A percentile compares a stretch with the other conserved stretches of the same genome.
phyloP scores from a whole-genome alignment of 2,113 vertebrate genomes.

The Xenopus borealis region DNA sequence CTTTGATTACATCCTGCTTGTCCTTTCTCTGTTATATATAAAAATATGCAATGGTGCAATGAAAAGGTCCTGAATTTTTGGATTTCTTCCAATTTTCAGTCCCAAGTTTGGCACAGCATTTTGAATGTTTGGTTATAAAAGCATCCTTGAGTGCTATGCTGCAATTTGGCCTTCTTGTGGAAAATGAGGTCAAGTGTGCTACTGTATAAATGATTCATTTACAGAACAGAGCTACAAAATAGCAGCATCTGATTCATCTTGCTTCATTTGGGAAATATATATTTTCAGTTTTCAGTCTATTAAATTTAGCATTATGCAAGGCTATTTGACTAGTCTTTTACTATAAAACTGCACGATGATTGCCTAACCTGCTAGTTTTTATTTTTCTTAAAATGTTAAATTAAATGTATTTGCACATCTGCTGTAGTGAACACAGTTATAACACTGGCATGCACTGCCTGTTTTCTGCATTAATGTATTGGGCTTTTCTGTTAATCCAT shows the following conservation, averaged over 20 bases:
- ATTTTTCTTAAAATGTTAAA: too few relatives aligned
- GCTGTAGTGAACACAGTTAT: too few relatives aligned
- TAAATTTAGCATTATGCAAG: too few relatives aligned
- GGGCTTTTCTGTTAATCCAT: too few relatives aligned
- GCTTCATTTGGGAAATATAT: neutral
- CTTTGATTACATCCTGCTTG: slow-evolving; percentile 3
- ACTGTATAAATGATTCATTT: slow-evolving; percentile 29
- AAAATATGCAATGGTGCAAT: neutral
- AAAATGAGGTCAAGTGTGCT: slow-evolving; percentile 25
- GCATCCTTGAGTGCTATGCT: neutral
- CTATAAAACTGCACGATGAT: too few relatives aligned
- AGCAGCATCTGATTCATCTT: neutral
- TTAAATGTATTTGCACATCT: too few relatives aligned
- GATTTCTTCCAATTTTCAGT: slow-evolving; percentile 17
- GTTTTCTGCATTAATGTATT: too few relatives aligned
- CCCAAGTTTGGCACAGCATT: neutral
- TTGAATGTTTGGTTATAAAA: slow-evolving; percentile 13
- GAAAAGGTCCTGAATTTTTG: neutral
- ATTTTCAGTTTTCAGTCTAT: too few relatives aligned
- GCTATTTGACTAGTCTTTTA: too few relatives aligned
- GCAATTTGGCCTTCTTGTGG: neutral
- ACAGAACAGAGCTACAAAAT: neutral
- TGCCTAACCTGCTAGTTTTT: too few relatives aligned
- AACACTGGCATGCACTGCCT: too few relatives aligned
- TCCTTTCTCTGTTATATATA: neutral